Evolutionary conservation across 1,140 invertebrate species (phyloP), one percentile per base, ranked within the genome.

Genomic region (Drosophila tsacasi): DNA sequence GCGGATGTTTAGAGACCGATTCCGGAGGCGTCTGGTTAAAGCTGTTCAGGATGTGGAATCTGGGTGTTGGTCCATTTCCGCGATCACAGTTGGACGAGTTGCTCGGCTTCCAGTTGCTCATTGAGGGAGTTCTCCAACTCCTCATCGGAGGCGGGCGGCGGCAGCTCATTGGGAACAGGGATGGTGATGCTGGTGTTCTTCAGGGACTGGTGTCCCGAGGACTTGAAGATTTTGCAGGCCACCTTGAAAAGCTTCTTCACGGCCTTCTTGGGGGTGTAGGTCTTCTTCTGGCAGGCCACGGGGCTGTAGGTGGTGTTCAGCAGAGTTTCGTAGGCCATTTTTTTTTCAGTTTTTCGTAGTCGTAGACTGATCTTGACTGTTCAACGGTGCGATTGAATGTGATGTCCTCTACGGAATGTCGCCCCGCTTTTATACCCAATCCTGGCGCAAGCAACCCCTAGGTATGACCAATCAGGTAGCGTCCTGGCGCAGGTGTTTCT

Each of bases 281-380:
- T 74, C 47, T 64, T 78, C 49, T 75, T 83, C 47, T 55, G 73
- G 49, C 46, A 59, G 35, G 25, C 49, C 17, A 40, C 32, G 4
- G 30, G 21, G 27, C 39, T 62, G 63, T 54, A 68, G 40, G 66
- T 47, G 21, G 55, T 55, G 46, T 76, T 66, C 10, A 76, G 32
- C 13, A 80, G 72, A 40, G 67, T 57, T 77, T 86, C 80, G 64
- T 80, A 80, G 42, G 49, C 63, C 83, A 86, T 86, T 21, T 55
- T 71, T 71, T 50, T 8, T 62, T 42, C 21, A n/a, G 21, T 30
- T 67, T 13, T 50, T 58, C 5, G 39, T 39, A 17, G 54, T 52
- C 19, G 49, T 46, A 50, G 39, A 62, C 7, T 39, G 25, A 50
- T 69, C 25, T 68, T 46, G 39, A 77, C 72, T 74, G 68, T 54